A percentile compares a stretch with the other conserved stretches of the same genome.
phyloP scores from a whole-genome alignment of 2,113 vertebrate species.

The Stegostoma tigrinum region DNA sequence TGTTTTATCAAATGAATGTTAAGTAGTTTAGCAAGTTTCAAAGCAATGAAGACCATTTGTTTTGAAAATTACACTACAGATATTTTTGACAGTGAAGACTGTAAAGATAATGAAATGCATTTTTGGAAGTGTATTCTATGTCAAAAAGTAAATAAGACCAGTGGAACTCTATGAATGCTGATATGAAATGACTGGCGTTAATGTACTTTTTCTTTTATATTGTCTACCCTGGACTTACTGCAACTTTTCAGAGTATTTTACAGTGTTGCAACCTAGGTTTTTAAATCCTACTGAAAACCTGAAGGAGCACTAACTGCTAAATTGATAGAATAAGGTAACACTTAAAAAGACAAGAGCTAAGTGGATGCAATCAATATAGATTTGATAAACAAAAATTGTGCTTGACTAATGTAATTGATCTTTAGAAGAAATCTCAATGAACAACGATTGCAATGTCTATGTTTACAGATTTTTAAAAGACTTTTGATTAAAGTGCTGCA shows the following conservation, averaged over 20 bases:
- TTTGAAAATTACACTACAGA: conserved; percentile 2
- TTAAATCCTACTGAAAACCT: not conserved
- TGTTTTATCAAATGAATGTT: not conserved
- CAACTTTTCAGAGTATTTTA: not conserved
- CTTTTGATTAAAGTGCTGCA: not conserved
- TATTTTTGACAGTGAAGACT: too few relatives aligned
- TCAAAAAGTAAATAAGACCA: not conserved
- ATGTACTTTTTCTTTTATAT: not conserved
- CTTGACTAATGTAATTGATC: not conserved
- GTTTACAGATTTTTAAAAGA: not conserved
- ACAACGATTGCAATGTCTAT: not conserved
- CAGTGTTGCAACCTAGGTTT: not conserved
- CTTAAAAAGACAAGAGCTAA: not conserved
- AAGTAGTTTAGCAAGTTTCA: not conserved
- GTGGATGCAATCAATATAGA: not conserved
- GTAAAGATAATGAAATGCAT: too few relatives aligned
- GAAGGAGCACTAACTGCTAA: not conserved
- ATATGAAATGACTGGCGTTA: not conserved
- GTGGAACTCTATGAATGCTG: not conserved
- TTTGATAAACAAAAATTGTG: not conserved
- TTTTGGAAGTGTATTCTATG: not conserved
- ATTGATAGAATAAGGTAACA: not conserved
- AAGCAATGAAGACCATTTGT: not conserved
- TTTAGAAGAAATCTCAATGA: not conserved
- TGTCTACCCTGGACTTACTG: not conserved